These are phyloP conservation scores for Romanogobio albipinnatus DNA, from an alignment of 2,113 vertebrate species.

Conservation along the genomic window DNA sequence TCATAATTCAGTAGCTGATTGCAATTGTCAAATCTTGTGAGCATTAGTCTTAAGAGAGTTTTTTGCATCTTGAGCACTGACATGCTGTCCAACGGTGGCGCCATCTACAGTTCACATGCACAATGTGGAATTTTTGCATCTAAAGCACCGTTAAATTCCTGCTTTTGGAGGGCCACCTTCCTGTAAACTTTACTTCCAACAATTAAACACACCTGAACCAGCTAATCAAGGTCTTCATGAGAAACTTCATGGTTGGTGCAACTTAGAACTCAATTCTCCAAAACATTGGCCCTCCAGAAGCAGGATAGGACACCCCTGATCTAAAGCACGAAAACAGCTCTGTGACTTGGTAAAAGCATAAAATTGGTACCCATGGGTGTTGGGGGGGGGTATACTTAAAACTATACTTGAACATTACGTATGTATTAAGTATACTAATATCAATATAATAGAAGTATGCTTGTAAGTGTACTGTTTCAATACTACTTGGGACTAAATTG, in stretches of 20 bases:
- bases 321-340: not conserved
- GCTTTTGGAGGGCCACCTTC: not conserved
- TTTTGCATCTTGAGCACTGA: not conserved
- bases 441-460: no score
- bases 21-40: not conserved
- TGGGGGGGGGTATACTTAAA: not conserved
- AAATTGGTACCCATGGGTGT: not conserved
- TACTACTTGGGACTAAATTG: no score
- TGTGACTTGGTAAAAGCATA: not conserved
- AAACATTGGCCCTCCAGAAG: not conserved
- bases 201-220: not conserved
- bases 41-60: not conserved
- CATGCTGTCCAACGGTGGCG: not conserved
- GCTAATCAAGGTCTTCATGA: not conserved
- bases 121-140: not conserved
- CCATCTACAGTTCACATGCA: constrained; percentile 29
- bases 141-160: not conserved
- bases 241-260: not conserved
- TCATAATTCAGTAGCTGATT: not conserved
- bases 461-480: no score
- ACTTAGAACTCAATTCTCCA: no score
- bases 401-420: no score
- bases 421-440: no score
- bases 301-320: no score
- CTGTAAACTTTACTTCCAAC: not conserved